Evolutionary conservation across 2,113 vertebrate species (phyloP).

Genomic region (Meleagris gallopavo): DNA sequence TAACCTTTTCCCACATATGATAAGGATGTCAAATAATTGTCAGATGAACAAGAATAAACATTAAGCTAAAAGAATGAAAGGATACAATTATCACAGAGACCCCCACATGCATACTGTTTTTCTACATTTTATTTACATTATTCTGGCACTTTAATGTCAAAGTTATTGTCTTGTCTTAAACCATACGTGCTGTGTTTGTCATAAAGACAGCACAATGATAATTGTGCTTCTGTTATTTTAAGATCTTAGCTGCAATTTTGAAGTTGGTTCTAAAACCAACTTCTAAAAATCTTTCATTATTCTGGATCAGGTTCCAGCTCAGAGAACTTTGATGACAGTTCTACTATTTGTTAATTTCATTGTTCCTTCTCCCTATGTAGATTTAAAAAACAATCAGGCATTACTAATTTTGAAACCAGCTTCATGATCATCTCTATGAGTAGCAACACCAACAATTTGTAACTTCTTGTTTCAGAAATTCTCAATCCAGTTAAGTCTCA

Average conservation of each 20-base stretch:
- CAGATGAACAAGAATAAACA: background rate
- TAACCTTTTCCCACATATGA: background rate
- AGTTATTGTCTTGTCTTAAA: background rate
- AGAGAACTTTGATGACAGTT: background rate
- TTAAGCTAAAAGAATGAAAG: background rate
- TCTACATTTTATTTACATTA: constrained; percentile 27
- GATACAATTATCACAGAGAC: background rate
- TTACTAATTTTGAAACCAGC: background rate
- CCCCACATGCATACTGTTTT: background rate
- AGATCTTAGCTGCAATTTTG: constrained; percentile 8
- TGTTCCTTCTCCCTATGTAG: background rate
- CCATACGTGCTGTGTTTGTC: background rate
- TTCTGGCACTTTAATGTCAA: background rate
- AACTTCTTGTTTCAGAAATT: background rate
- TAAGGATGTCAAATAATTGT: background rate
- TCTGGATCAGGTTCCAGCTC: background rate
- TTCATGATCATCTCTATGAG: background rate
- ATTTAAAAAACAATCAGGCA: background rate
- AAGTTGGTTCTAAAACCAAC: background rate
- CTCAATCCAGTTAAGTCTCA: background rate
- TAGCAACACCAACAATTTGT: background rate
- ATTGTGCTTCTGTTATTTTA: constrained; percentile 6
- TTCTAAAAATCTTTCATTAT: background rate
- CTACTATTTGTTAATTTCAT: background rate
- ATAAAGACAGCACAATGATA: background rate